Evolutionary conservation across 2,888 invertebrate genomes (phyloP), one percentile per base, ranked within the genome.

Genomic region (Lasiommata megera): DNA sequence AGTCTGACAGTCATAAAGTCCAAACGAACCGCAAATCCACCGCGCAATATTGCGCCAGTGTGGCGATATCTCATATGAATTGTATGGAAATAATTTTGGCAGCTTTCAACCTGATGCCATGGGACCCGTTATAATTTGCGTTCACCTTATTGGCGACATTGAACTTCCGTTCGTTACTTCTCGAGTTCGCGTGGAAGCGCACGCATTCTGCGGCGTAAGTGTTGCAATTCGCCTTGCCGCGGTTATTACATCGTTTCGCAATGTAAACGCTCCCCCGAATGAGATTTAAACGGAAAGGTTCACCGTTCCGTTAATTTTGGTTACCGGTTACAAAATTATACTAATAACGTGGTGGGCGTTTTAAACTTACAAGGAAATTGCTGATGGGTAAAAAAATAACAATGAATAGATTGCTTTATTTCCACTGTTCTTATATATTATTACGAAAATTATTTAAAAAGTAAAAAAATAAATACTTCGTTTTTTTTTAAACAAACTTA

Each of bases 111-210:
- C n/a, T n/a, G n/a, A n/a, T n/a, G n/a, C n/a, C n/a, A n/a, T n/a
- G n/a, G n/a, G n/a, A n/a, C n/a, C n/a, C n/a, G n/a, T n/a, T n/a
- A n/a, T n/a, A n/a, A n/a, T n/a, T n/a, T n/a, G n/a, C n/a, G n/a
- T n/a, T n/a, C n/a, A n/a, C n/a, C n/a, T n/a, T n/a, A 23, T 43
- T 58, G 61, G 54, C 64, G 73, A 60, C 74, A 71, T 75, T 76
- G 76, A 75, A 72, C 74, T 74, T 73, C 67, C 60, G 58, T 56
- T 48, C 54, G 58, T 65, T 56, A 53, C 58, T 63, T 61, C 63
- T 60, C 59, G 67, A 67, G 18, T 64, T 54, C 54, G 59, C 47
- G 17, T 52, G 41, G 37, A 44, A 54, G 48, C 34, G 43, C 34
- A 54, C 44, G 48, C 28, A 53, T 46, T 54, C 53, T 56, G 60